Conservation (phyloP, 2,113 vertebrate species). For the Hymenochirus boettgeri region DNA sequence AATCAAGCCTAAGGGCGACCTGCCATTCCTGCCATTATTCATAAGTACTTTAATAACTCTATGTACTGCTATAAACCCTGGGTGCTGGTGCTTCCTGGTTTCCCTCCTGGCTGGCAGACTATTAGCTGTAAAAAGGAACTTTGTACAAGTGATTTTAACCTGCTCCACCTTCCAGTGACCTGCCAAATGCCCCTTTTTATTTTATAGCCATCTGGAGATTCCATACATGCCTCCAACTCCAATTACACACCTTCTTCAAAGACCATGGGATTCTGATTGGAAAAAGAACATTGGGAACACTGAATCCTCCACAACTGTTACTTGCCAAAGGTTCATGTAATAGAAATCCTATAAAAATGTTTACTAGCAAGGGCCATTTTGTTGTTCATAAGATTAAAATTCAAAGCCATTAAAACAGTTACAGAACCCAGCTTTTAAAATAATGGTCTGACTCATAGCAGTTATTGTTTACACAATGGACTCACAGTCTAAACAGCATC, state of each 20-base stretch:
- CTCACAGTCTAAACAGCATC: not conserved
- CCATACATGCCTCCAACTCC: constrained; percentile 82
- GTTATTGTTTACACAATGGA: constrained; percentile 23
- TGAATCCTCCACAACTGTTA: constrained; percentile 61
- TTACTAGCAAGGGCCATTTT: constrained; percentile 46
- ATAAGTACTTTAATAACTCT: not conserved
- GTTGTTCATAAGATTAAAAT: constrained; percentile 31
- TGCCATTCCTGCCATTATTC: not conserved
- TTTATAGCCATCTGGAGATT: constrained; percentile 94
- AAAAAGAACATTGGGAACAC: constrained; percentile 65
- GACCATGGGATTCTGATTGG: constrained; percentile 76
- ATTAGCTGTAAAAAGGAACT: constrained; percentile 44
- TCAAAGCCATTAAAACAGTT: constrained; percentile 19
- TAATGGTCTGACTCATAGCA: constrained; percentile 14
- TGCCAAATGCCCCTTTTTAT: constrained; percentile 76
- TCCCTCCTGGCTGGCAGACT: constrained; percentile 46
- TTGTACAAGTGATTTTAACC: constrained; percentile 70
- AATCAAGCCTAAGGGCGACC: not conserved
- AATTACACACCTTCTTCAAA: constrained; percentile 94
- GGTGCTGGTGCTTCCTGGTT: not conserved
- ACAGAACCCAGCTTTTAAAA: constrained; percentile 6
- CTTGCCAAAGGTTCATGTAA: constrained; percentile 63
- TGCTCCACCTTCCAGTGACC: constrained; percentile 81
- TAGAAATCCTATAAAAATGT: constrained; percentile 50
- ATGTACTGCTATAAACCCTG: not conserved